These are phyloP conservation scores for Drosophila ercepeae DNA, from an alignment of 1,140 invertebrate genomes.

Conservation along the genomic window DNA sequence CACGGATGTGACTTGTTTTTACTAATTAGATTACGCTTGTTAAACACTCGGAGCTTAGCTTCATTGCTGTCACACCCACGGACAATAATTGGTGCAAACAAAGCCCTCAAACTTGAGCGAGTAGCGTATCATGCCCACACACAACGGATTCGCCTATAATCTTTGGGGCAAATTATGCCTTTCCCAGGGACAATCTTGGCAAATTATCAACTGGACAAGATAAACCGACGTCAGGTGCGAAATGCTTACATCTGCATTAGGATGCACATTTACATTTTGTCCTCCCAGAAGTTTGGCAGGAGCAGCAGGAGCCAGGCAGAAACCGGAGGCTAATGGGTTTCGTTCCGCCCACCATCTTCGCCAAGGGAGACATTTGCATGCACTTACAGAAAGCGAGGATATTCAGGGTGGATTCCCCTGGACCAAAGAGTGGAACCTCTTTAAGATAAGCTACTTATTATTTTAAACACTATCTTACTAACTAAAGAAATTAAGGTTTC, in stretches of 20 bases:
- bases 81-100: conserved; percentile 40
- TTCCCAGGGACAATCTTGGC: conserved; percentile 41
- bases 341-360: conserved; percentile 16
- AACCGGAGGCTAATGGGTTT: conserved; percentile 42
- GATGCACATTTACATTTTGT: conserved; percentile 42
- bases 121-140: conserved; percentile 5
- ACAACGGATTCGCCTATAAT: conserved; percentile 21
- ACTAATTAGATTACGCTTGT: conserved; percentile 34
- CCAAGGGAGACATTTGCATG: conserved; percentile 22
- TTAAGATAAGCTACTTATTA: no score
- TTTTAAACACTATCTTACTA: no score
- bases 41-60: not conserved
- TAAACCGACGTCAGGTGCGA: conserved; percentile 64
- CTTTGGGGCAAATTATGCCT: conserved; percentile 24
- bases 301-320: conserved; percentile 3
- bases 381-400: conserved; percentile 14
- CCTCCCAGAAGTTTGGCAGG: conserved; percentile 27
- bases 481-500: no score
- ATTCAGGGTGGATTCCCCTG: not conserved
- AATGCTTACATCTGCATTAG: conserved; percentile 67
- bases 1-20: conserved; percentile 3
- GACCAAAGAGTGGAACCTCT: no score
- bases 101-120: not conserved
- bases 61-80: conserved; percentile 13
- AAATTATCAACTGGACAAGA: conserved; percentile 66